Evolutionary conservation across 2,797 vertebrate species (phyloP), one percentile per base, ranked within the genome.

Genomic region (Siniperca scherzeri): DNA sequence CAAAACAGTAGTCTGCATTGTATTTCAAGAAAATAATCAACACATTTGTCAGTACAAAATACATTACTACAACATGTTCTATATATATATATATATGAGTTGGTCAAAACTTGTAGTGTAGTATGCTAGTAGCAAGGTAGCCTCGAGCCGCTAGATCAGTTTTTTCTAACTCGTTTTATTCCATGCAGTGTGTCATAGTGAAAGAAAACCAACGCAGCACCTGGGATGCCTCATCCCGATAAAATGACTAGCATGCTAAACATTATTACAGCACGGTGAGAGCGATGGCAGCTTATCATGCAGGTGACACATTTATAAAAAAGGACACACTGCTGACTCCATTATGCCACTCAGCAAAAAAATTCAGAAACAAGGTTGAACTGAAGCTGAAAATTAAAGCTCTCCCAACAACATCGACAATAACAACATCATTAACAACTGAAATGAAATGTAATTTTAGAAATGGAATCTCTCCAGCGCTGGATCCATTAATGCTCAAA

Each of bases 271-370:
- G 46, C 46, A 14, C 33, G 33, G 30, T 12, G 16, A 74, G 68
- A 62, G 71, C 52, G 7, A 11, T 2, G 25, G 30, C 25, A 74
- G 74, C 77, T 65, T 2, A 17, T 62, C 78, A 60, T 55, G 57
- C 61, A 44, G 52, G 53, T 55, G 65, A 77, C 48, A 69, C 8
- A 2, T 72, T 72, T 38, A 21, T 27, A 16, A 30, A 56, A 27
- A 59, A 59, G 44, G 6, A 33, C 0, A 55, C 77, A 48, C 59
- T 16, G 72, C 30, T 52, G 70, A 38, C 68, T 84, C 81, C 78
- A 76, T 87, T 69, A 30, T 30, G 30, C 30, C 30, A 30, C 70
- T 89, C 84, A 78, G 88, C 76, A 70, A 38, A 81, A 40, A 81
- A 87, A 70, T 2, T 13, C 62, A 59, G 53, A 36, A 83, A 74